Evolutionary conservation across 2,888 invertebrate genomes (phyloP).

Genomic region (Tromatobia lineatoria): DNA sequence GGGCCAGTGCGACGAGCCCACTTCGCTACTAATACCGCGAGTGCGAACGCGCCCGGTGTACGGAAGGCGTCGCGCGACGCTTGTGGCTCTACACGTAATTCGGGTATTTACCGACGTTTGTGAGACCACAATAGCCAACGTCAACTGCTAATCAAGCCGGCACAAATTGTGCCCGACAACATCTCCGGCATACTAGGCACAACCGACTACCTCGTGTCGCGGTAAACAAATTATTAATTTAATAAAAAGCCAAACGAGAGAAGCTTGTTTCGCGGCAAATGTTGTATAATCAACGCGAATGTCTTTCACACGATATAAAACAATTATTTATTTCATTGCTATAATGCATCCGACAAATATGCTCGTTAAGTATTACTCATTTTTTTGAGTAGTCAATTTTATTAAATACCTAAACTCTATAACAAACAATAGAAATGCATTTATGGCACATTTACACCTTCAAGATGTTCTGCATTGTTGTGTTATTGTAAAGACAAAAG

Average conservation of each 20-base stretch:
- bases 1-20: conserved; percentile 53
- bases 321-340: not conserved
- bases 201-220: conserved; percentile 6
- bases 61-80: conserved; percentile 40
- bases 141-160: conserved; percentile 67
- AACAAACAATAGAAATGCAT: not conserved
- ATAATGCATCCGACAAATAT: not conserved
- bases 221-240: conserved; percentile 42
- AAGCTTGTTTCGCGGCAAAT: conserved; percentile 45
- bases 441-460: too few relatives aligned
- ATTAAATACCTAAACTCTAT: not conserved
- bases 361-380: not conserved
- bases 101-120: conserved; percentile 69
- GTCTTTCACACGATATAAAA: not conserved
- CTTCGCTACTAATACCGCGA: conserved; percentile 13
- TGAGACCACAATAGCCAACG: conserved; percentile 66
- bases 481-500: too few relatives aligned
- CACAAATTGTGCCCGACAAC: conserved; percentile 39
- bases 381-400: not conserved
- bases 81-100: conserved; percentile 68
- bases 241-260: conserved; percentile 38
- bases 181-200: not conserved
- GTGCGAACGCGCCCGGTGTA: conserved; percentile 45
- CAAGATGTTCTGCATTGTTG: too few relatives aligned
- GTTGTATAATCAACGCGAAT: conserved; percentile 14